These are phyloP conservation scores for Thymelicus lineola DNA, from an alignment of 2,888 invertebrate genomes.

Conservation along the genomic window DNA sequence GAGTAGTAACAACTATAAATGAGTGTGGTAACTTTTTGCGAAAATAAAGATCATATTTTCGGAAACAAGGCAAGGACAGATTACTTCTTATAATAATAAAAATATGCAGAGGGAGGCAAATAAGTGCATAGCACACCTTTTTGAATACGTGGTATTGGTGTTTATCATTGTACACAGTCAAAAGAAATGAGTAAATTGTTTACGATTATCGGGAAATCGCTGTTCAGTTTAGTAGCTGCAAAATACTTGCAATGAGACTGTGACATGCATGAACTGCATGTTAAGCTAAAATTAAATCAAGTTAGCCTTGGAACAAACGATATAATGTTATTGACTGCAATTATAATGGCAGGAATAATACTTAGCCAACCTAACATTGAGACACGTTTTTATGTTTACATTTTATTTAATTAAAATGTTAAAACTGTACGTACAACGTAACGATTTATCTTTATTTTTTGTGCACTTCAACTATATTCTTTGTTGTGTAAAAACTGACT, in stretches of 20 bases:
- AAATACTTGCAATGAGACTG: slow-evolving; percentile 36
- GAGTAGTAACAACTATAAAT: no score
- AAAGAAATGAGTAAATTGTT: slow-evolving; percentile 18
- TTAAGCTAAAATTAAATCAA: slow-evolving; percentile 40
- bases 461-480: slow-evolving; percentile 2
- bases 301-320: slow-evolving; percentile 50
- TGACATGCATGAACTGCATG: slow-evolving; percentile 37
- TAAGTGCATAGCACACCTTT: background rate
- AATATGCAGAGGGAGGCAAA: no score
- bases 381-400: slow-evolving; percentile 25
- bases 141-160: background rate
- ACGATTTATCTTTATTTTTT: slow-evolving; percentile 10
- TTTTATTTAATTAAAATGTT: slow-evolving; percentile 27
- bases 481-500: slow-evolving; percentile 11
- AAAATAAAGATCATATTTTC: no score
- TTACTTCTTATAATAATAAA: no score
- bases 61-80: no score
- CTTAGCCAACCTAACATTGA: slow-evolving; percentile 37
- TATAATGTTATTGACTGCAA: slow-evolving; percentile 47
- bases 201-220: slow-evolving; percentile 20
- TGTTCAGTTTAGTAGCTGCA: slow-evolving; percentile 35
- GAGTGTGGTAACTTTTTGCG: no score
- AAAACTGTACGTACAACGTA: background rate
- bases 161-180: background rate
- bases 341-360: slow-evolving; percentile 37